A percentile compares a stretch with the other conserved stretches of the same genome.
Conservation (phyloP, 2,113 vertebrate species). For the Anolis carolinensis region DNA sequence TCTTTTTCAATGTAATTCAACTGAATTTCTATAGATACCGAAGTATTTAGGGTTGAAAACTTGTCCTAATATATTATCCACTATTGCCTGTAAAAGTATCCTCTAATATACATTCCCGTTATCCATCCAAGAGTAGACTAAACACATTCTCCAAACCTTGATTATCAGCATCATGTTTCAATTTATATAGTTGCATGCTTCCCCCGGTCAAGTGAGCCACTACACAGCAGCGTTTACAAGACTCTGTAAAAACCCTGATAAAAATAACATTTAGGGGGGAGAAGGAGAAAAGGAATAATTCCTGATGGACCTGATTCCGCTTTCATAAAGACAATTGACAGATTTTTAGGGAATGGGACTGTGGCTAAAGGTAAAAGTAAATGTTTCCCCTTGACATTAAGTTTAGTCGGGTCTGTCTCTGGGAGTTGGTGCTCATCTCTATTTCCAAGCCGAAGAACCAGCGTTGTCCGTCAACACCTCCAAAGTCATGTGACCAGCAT, state of each 20-base stretch:
- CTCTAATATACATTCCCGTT: conserved; percentile 67
- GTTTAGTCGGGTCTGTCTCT: no score
- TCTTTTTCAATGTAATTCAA: conserved; percentile 54
- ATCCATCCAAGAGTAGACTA: conserved; percentile 76
- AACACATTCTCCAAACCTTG: conserved; percentile 75
- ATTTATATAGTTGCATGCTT: conserved; percentile 71
- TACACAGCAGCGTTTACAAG: conserved; percentile 57
- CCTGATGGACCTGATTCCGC: conserved; percentile 21
- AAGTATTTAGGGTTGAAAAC: conserved; percentile 51
- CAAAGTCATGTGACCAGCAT: no score
- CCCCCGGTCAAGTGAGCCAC: conserved; percentile 58
- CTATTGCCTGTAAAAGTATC: conserved; percentile 71
- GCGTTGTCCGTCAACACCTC: no score
- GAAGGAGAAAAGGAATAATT: conserved; percentile 43
- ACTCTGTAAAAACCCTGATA: conserved; percentile 61
- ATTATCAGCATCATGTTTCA: conserved; percentile 72
- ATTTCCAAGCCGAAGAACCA: no score
- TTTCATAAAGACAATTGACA: conserved; percentile 29
- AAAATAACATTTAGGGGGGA: conserved; percentile 55
- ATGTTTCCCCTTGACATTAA: no score
- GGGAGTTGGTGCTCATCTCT: no score
- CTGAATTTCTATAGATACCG: conserved; percentile 52
- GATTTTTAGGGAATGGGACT: conserved; percentile 37
- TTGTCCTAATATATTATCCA: conserved; percentile 33
- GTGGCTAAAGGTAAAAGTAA: background rate